These are phyloP conservation scores for Hipposideros armiger DNA, from an alignment of 2,113 vertebrate species.

Conservation along the genomic window DNA sequence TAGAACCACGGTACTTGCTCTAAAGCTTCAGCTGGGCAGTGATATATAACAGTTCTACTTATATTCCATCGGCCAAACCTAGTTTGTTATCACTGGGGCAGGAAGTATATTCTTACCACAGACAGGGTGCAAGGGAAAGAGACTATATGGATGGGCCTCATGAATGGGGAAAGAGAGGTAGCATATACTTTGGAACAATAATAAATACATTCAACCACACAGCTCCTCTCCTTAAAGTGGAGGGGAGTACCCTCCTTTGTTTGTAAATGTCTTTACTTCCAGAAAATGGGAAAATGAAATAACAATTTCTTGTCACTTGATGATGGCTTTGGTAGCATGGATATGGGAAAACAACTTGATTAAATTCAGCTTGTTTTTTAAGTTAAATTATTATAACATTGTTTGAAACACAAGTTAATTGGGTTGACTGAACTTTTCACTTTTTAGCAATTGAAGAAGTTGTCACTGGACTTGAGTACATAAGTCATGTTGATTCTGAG, in stretches of 20 bases:
- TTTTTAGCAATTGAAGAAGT: background rate
- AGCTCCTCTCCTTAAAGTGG: background rate
- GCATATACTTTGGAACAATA: background rate
- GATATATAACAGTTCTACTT: background rate
- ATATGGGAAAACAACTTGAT: background rate
- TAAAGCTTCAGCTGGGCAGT: background rate
- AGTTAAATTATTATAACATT: background rate
- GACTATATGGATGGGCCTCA: background rate
- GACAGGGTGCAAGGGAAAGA: background rate
- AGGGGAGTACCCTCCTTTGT: background rate
- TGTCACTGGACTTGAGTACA: background rate
- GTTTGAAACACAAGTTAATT: slow-evolving; percentile 22
- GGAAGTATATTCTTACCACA: background rate
- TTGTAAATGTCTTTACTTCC: background rate
- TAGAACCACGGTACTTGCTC: background rate
- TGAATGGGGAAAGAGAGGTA: background rate
- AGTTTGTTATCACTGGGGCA: background rate
- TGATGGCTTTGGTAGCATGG: background rate
- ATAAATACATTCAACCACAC: background rate
- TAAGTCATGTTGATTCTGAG: background rate
- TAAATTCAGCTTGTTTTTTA: background rate
- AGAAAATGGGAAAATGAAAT: background rate
- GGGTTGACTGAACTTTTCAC: background rate
- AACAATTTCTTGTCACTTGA: background rate
- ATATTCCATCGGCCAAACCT: background rate